Percentiles rank a stretch among this genome's conserved stretches.
Conservation (phyloP, 2,888 invertebrate genomes). For the Chesias legatella region DNA sequence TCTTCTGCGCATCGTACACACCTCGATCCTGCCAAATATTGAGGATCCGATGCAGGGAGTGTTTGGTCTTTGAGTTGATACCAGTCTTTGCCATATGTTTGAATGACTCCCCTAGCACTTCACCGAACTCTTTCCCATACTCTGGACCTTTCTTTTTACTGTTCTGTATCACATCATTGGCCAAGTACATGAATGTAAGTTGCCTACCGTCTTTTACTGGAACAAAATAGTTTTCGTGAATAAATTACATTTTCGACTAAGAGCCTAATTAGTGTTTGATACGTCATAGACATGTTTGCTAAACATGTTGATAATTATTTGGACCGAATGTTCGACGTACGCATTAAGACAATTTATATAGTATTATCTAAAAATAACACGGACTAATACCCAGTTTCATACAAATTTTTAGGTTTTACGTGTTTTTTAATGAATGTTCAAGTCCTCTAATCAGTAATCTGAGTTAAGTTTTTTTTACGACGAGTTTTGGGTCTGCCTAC, state of each 20-base stretch:
- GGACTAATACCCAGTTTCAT: no score
- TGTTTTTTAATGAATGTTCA: no score
- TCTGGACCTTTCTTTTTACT: constrained; percentile 98
- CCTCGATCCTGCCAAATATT: constrained; percentile 96
- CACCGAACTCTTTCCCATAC: constrained; percentile 93
- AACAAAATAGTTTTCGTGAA: constrained; percentile 17
- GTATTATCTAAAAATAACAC: no score
- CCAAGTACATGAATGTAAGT: constrained; percentile 97
- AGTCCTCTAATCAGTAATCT: no score
- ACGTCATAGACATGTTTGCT: no score
- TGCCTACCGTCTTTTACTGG: constrained; percentile 91
- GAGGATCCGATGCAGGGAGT: constrained; percentile 89
- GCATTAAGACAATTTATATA: no score
- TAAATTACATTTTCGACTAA: neutral
- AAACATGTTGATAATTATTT: no score
- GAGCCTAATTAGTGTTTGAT: no score
- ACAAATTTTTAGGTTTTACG: no score
- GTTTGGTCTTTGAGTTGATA: constrained; percentile 90
- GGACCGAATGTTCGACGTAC: no score
- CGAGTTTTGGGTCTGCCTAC: no score
- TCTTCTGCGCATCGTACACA: constrained; percentile 90
- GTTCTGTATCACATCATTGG: constrained; percentile 99
- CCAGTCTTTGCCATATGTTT: constrained; percentile 88
- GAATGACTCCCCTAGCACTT: constrained; percentile 89
- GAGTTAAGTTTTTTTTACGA: no score